phyloP scores from a whole-genome alignment of 2,797 vertebrate genomes.

The Hybognathus amarus region DNA sequence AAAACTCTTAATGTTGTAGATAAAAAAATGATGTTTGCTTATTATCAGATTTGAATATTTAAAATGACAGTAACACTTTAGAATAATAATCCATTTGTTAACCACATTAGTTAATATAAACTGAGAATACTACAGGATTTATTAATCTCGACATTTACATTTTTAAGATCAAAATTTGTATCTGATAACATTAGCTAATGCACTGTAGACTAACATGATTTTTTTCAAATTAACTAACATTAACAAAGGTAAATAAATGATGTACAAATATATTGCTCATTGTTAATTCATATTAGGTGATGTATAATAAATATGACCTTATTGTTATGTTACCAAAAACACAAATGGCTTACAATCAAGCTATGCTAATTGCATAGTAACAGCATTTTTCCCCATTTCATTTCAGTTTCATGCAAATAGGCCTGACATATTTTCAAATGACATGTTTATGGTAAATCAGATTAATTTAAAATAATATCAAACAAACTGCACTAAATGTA shows the following conservation, averaged over 20 bases:
- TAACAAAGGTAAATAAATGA: background rate
- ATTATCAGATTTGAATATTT: background rate
- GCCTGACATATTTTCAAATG: background rate
- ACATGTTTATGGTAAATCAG: background rate
- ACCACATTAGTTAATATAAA: background rate
- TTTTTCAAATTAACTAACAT: too few species aligned
- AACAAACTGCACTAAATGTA: background rate
- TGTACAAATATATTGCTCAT: background rate
- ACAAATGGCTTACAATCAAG: background rate
- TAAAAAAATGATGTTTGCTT: accelerated
- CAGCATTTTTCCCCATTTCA: too few species aligned
- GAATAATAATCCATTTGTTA: background rate
- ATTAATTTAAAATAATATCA: background rate
- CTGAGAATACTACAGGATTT: background rate
- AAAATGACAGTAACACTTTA: background rate
- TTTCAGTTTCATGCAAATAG: background rate
- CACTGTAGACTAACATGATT: background rate
- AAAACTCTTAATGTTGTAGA: background rate
- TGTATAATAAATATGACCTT: background rate
- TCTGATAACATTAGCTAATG: background rate
- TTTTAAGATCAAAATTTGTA: background rate
- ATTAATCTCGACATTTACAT: background rate
- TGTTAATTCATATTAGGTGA: background rate
- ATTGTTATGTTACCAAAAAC: background rate
- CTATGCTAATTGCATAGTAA: background rate